These are phyloP conservation scores for Himalopsyche japonica DNA, from an alignment of 2,888 invertebrate species.

Conservation along the genomic window DNA sequence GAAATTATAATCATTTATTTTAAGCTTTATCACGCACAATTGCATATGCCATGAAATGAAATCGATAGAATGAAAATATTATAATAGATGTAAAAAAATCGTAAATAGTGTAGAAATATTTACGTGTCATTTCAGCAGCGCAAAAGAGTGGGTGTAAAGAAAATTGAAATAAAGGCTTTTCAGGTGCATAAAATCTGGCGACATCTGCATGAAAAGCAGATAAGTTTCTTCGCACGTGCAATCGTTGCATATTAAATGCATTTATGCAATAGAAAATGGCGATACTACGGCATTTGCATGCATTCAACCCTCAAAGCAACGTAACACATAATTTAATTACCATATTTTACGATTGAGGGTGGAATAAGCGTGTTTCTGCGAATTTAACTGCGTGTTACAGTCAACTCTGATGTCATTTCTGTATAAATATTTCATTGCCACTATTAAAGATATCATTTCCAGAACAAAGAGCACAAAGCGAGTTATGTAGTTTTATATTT, in stretches of 20 bases:
- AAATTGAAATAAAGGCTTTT: neutral
- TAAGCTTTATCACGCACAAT: too few species aligned
- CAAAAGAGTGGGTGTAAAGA: too few species aligned
- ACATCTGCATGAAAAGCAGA: neutral
- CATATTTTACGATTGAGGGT: neutral
- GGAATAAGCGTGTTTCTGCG: neutral
- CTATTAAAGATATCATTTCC: too few species aligned
- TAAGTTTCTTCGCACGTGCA: neutral
- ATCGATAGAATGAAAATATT: too few species aligned
- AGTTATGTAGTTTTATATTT: too few species aligned
- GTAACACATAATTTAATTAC: conserved; percentile 4
- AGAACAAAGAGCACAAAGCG: too few species aligned
- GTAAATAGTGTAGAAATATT: too few species aligned
- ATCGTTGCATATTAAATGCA: neutral
- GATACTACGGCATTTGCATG: neutral
- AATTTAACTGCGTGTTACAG: neutral
- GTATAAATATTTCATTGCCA: too few species aligned
- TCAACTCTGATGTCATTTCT: neutral
- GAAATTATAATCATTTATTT: too few species aligned
- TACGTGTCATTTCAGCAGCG: too few species aligned
- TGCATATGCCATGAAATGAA: too few species aligned
- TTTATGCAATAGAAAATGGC: neutral
- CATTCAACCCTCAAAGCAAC: neutral
- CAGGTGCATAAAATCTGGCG: neutral
- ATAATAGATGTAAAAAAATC: too few species aligned